Conservation (phyloP, 2,113 vertebrate genomes). For the Leuciscus idus region DNA sequence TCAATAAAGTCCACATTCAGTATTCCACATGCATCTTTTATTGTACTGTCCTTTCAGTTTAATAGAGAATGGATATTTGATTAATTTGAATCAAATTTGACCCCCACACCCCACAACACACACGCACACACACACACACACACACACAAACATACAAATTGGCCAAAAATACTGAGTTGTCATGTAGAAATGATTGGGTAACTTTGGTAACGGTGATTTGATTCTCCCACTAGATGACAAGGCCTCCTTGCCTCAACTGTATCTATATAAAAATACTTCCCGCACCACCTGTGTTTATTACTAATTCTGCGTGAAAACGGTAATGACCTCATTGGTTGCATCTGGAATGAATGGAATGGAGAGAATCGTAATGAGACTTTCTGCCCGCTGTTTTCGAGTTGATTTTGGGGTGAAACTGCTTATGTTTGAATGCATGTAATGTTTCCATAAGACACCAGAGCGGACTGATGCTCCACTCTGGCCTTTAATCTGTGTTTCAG, state of each 20-base stretch:
- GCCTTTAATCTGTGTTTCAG: slow-evolving; percentile 45
- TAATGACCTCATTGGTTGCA: slow-evolving; percentile 39
- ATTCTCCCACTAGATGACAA: background rate
- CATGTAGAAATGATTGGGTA: background rate
- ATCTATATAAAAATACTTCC: slow-evolving; percentile 16
- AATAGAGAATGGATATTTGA: too few relatives aligned
- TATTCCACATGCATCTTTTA: too few relatives aligned
- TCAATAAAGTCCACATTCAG: too few relatives aligned
- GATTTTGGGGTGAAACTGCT: slow-evolving; percentile 51
- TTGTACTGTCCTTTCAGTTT: too few relatives aligned
- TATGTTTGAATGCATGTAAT: slow-evolving; percentile 44
- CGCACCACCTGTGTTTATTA: slow-evolving; percentile 33
- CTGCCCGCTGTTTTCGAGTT: slow-evolving; percentile 38
- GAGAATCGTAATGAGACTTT: slow-evolving; percentile 36
- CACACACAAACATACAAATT: too few relatives aligned
- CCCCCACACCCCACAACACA: too few relatives aligned
- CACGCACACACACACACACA: too few relatives aligned
- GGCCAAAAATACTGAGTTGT: background rate
- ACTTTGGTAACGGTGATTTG: background rate
- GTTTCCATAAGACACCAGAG: slow-evolving; percentile 55
- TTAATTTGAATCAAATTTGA: too few relatives aligned
- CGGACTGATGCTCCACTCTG: slow-evolving; percentile 44
- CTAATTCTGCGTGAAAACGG: slow-evolving; percentile 15
- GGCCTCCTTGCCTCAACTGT: background rate
- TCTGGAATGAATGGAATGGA: slow-evolving; percentile 42